phyloP scores from a whole-genome alignment of 2,113 vertebrate species.

The Lepisosteus oculatus region DNA sequence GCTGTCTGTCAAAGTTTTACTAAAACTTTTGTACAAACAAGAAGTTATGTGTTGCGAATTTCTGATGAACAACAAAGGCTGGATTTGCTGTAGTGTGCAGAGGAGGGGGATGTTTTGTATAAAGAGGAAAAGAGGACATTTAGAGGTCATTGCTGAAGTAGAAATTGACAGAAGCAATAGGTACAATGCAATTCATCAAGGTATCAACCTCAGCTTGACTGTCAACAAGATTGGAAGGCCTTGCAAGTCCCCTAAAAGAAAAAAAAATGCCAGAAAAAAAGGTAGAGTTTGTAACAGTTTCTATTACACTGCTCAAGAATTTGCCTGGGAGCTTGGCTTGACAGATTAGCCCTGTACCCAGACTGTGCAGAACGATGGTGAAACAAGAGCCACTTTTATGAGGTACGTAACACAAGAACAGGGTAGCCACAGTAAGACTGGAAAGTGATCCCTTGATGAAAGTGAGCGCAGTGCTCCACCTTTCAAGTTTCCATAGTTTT shows the following conservation, averaged over 20 bases:
- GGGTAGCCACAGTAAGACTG: conserved; percentile 61
- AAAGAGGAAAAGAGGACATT: conserved; percentile 17
- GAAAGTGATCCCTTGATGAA: conserved; percentile 83
- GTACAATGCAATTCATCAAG: conserved; percentile 40
- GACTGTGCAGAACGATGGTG: conserved; percentile 64
- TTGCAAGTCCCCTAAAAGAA: conserved; percentile 42
- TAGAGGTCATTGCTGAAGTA: conserved; percentile 47
- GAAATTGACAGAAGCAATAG: conserved; percentile 38
- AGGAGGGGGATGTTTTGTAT: conserved; percentile 7
- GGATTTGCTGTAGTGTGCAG: conserved; percentile 33
- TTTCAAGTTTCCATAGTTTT: conserved; percentile 82
- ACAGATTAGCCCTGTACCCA: conserved; percentile 70
- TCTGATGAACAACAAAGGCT: conserved; percentile 46
- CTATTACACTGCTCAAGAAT: conserved; percentile 68
- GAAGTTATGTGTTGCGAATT: conserved; percentile 38
- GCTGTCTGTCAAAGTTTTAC: conserved; percentile 58
- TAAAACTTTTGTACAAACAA: conserved; percentile 36
- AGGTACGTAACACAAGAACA: conserved; percentile 73
- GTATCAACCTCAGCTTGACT: conserved; percentile 43
- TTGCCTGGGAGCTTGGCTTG: conserved; percentile 73
- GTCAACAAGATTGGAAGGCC: conserved; percentile 53
- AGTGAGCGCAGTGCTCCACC: conserved; percentile 73
- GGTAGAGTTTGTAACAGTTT: conserved; percentile 56
- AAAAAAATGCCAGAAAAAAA: conserved; percentile 33
- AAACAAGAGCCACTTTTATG: conserved; percentile 74